Conservation (phyloP, 2,888 invertebrate species). For the Ectemnius lituratus region DNA sequence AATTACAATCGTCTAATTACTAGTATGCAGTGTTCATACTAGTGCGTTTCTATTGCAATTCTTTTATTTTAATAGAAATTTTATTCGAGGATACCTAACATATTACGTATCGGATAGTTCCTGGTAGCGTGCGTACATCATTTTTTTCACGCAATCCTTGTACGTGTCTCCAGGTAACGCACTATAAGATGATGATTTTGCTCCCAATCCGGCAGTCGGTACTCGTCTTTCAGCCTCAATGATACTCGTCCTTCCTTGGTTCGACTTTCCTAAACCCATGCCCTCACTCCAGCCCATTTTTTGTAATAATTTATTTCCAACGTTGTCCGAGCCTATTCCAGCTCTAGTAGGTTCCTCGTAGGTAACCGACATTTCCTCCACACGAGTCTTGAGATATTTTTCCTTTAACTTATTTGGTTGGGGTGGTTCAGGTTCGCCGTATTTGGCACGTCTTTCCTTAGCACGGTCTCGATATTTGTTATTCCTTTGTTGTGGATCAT, state of each 20-base stretch:
- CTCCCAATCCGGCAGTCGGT: constrained; percentile 91
- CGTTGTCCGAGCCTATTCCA: constrained; percentile 91
- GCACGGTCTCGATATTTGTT: constrained; percentile 93
- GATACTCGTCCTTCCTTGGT: constrained; percentile 95
- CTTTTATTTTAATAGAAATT: constrained; percentile 29
- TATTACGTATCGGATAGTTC: constrained; percentile 84
- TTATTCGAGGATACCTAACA: constrained; percentile 30
- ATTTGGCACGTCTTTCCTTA: constrained; percentile 95
- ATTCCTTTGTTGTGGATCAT: constrained; percentile 77
- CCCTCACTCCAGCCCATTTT: constrained; percentile 99
- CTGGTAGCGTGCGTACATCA: constrained; percentile 92
- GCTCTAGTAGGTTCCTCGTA: constrained; percentile 82
- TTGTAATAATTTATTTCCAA: constrained; percentile 96
- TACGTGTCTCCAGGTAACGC: constrained; percentile 91
- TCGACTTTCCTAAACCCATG: constrained; percentile 94
- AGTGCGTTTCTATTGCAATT: constrained; percentile 55
- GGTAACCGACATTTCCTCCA: constrained; percentile 76
- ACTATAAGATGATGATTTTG: constrained; percentile 87
- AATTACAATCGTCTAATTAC: constrained; percentile 47
- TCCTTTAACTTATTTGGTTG: constrained; percentile 86
- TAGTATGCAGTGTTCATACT: constrained; percentile 44
- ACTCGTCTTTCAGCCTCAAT: constrained; percentile 85
- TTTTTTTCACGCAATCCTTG: constrained; percentile 92
- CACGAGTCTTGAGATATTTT: constrained; percentile 83
- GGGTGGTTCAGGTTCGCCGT: constrained; percentile 91